Evolutionary conservation across 2,797 vertebrate species (phyloP), one percentile per base, ranked within the genome.

Genomic region (Prionace glauca): DNA sequence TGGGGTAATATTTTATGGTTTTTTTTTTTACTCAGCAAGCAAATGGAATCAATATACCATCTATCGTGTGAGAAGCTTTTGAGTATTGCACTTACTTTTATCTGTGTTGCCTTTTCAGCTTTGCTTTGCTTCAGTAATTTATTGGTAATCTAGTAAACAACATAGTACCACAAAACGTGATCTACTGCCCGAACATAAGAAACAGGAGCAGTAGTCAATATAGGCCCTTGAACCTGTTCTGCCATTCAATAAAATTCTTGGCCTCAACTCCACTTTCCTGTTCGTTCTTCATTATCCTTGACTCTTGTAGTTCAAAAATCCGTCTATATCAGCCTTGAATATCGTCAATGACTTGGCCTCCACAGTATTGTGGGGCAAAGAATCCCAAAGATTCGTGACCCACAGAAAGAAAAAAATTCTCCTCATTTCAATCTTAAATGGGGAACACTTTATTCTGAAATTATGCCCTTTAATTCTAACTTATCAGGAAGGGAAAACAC

Each of bases 1-100:
- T 69, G 69, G n/a, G 90, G 69, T 92, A 62, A 69, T 62, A 92
- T 92, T 92, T 92, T 92, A 92, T 92, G n/a, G 65, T 22, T 92
- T 65, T 69, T 92, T 69, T 92, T 69, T 65, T 69, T 65, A 92
- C 67, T 92, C 67, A 92, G 69, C 90, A 69, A 92, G 90, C n/a
- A 92, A 92, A 92, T 41, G n/a, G 65, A 92, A 92, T 69, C 65
- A 92, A 92, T 69, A n/a, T 92, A n/a, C 90, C 9, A 65, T 24
- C 90, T 69, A 62, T n/a, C 69, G 56, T 14, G 26, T 65, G 56
- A 32, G 56, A 32, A 92, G 62, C 1, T 69, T 92, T 65, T 69
- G 41, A 92, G 36, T 92, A n/a, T 69, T 92, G 24, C 24, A 92
- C 65, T 92, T 92, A 41, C 69, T 92, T 92, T 69, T 92, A n/a